A percentile compares a stretch with the other conserved stretches of the same genome.
Evolutionary conservation across 2,888 invertebrate species (phyloP).

Genomic region (Beris morrisii): DNA sequence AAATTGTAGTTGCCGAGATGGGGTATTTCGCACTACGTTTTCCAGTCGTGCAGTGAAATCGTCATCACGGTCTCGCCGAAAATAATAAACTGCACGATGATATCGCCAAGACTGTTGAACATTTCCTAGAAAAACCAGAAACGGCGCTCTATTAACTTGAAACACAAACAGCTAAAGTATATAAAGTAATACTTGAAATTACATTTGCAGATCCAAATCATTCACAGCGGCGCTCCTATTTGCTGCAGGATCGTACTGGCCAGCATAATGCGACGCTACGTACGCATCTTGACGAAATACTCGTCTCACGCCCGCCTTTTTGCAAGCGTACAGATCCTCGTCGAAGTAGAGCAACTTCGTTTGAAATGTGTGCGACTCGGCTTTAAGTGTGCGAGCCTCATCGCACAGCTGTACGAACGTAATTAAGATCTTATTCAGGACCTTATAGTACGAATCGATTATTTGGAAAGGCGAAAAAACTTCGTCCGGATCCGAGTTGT

Average conservation of each 20-base stretch:
- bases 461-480: conserved; percentile 68
- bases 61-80: conserved; percentile 78
- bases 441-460: conserved; percentile 80
- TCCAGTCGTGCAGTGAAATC: conserved; percentile 96
- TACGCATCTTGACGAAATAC: conserved; percentile 56
- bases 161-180: not conserved
- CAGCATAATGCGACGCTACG: conserved; percentile 71
- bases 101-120: conserved; percentile 64
- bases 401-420: conserved; percentile 77
- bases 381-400: conserved; percentile 70
- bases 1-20: conserved; percentile 86
- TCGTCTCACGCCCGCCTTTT: conserved; percentile 40
- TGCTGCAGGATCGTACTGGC: conserved; percentile 73
- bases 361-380: conserved; percentile 67
- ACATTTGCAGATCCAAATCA: conserved; percentile 49
- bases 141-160: no score
- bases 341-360: conserved; percentile 53
- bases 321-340: no score
- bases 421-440: conserved; percentile 76
- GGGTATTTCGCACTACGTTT: conserved; percentile 95
- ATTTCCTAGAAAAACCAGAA: conserved; percentile 45
- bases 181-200: conserved; percentile 43
- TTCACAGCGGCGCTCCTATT: conserved; percentile 62
- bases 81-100: conserved; percentile 67
- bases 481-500: conserved; percentile 55